These are phyloP conservation scores for Nothobranchius furzeri DNA, from an alignment of 2,113 vertebrate species.

Conservation along the genomic window DNA sequence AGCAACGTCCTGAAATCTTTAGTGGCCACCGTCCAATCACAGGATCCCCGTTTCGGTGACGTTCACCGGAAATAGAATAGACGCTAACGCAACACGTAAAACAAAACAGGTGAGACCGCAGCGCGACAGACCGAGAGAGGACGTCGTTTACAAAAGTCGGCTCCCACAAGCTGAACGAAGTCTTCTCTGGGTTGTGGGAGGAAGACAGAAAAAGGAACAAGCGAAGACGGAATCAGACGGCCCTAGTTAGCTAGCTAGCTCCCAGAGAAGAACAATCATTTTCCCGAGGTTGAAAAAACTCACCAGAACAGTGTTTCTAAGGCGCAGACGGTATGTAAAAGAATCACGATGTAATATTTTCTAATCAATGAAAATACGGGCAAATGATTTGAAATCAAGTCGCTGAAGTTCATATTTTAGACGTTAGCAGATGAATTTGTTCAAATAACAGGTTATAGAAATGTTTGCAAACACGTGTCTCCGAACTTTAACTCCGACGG, in stretches of 20 bases:
- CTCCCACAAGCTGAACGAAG: not conserved
- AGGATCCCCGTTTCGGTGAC: slow-evolving; percentile 58
- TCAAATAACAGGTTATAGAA: not conserved
- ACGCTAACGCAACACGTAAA: slow-evolving; percentile 56
- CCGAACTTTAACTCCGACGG: slow-evolving; percentile 13
- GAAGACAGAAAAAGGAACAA: not conserved
- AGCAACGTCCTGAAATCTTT: slow-evolving; percentile 12
- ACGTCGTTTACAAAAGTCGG: slow-evolving; percentile 10
- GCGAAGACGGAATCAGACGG: slow-evolving; percentile 41
- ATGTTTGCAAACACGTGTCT: slow-evolving; percentile 44
- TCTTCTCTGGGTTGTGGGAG: not conserved
- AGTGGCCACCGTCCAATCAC: slow-evolving; percentile 42
- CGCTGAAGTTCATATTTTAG: fast-evolving
- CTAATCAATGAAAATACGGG: not conserved
- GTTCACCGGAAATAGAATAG: slow-evolving; percentile 54
- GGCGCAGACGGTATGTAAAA: slow-evolving; percentile 39
- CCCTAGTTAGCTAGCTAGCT: slow-evolving; percentile 44
- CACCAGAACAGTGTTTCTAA: slow-evolving; percentile 2
- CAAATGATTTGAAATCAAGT: not conserved
- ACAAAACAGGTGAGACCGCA: slow-evolving; percentile 52
- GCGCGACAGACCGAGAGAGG: slow-evolving; percentile 13
- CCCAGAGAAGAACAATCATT: not conserved
- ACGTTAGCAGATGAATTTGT: not conserved
- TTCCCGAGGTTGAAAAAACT: not conserved
- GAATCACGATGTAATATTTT: not conserved